Evolutionary conservation across 2,888 invertebrate species (phyloP).

Genomic region (Plebejus anna): DNA sequence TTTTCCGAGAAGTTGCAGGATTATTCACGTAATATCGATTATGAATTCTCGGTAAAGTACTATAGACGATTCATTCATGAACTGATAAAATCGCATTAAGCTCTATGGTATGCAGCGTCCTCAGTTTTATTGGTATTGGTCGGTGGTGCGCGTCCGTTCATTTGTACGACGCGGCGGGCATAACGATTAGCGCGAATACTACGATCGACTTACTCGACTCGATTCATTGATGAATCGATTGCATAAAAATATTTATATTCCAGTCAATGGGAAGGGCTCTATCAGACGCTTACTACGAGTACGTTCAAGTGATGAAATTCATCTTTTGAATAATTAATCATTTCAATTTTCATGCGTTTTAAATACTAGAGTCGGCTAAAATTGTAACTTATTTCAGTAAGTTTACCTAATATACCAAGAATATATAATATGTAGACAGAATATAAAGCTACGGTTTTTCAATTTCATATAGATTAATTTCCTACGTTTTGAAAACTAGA

Average conservation of each 20-base stretch:
- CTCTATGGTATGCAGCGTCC: constrained; percentile 53
- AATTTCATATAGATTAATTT: too few relatives aligned
- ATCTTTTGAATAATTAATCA: background rate
- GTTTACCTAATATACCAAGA: too few relatives aligned
- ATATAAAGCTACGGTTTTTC: too few relatives aligned
- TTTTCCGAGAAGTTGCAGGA: constrained; percentile 1
- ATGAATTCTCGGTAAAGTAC: constrained; percentile 24
- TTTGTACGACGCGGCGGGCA: constrained; percentile 74
- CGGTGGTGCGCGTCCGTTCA: constrained; percentile 72
- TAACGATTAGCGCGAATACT: constrained; percentile 68
- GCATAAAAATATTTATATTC: constrained; percentile 38
- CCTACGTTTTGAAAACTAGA: too few relatives aligned
- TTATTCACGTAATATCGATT: constrained; percentile 23
- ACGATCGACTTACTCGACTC: constrained; percentile 47
- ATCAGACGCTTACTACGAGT: constrained; percentile 30
- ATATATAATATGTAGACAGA: too few relatives aligned
- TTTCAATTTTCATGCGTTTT: background rate
- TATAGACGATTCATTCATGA: constrained; percentile 46
- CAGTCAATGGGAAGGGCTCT: constrained; percentile 25
- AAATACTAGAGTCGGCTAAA: background rate
- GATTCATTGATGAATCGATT: constrained; percentile 66
- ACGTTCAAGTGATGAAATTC: background rate
- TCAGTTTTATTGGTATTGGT: constrained; percentile 69
- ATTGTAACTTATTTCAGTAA: too few relatives aligned
- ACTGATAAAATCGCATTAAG: constrained; percentile 59